Percentiles rank a stretch among this genome's conserved stretches.
Evolutionary conservation across 2,113 vertebrate species (phyloP).

Genomic region (Proteles cristata): DNA sequence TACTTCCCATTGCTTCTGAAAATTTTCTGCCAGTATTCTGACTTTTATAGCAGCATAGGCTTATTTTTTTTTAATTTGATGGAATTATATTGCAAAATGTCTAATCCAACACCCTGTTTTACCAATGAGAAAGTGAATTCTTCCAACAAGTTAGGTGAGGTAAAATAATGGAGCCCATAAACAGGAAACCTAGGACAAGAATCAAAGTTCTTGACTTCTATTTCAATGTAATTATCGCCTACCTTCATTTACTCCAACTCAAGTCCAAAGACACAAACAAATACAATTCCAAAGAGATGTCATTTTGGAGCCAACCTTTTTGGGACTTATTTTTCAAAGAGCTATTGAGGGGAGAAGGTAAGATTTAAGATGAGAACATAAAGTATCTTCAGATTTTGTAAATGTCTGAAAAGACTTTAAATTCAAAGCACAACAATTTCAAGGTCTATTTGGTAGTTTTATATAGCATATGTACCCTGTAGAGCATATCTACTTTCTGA

Average conservation of each 20-base stretch:
- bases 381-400: neutral
- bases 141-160: neutral
- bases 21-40: neutral
- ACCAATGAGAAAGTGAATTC: neutral
- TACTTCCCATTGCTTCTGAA: neutral
- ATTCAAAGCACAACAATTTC: neutral
- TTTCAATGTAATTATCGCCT: neutral
- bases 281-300: neutral
- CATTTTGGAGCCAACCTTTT: neutral
- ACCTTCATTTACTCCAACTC: neutral
- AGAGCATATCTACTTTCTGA: neutral
- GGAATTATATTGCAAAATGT: neutral
- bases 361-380: neutral
- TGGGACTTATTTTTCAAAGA: neutral
- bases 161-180: neutral
- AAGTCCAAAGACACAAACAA: conserved; percentile 36
- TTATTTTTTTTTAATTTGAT: neutral
- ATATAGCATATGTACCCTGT: neutral
- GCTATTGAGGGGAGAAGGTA: neutral
- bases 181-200: neutral
- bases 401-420: conserved; percentile 24
- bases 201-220: neutral
- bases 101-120: neutral
- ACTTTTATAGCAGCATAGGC: neutral
- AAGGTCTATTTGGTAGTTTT: conserved; percentile 24